Evolutionary conservation across 2,888 invertebrate genomes (phyloP).

Genomic region (Himalopsyche kuldschensis): DNA sequence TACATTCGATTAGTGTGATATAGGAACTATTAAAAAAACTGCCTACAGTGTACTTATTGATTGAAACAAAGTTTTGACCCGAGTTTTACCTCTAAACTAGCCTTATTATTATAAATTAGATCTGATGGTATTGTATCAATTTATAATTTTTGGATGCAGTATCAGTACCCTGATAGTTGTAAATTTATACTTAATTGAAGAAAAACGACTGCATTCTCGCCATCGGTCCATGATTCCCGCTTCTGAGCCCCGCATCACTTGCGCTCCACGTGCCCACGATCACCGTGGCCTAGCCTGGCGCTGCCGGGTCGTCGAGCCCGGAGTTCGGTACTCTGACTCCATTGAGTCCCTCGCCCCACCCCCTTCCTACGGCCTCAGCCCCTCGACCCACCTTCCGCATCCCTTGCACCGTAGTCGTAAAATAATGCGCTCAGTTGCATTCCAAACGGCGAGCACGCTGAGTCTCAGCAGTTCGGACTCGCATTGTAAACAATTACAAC

Average conservation of each 20-base stretch:
- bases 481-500: not conserved
- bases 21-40: no score
- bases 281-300: not conserved
- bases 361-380: not conserved
- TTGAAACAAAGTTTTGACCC: no score
- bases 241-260: not conserved
- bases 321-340: not conserved
- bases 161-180: no score
- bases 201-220: not conserved
- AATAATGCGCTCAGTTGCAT: conserved; percentile 25
- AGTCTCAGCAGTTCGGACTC: not conserved
- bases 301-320: not conserved
- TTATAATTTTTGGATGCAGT: no score
- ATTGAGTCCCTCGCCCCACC: conserved; percentile 5
- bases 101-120: no score
- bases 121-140: no score
- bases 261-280: conserved; percentile 5
- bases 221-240: not conserved
- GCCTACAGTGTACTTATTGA: no score
- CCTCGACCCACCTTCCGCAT: not conserved
- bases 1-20: no score
- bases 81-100: no score
- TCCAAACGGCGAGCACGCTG: conserved; percentile 9
- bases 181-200: no score
- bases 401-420: not conserved